Conservation (phyloP, 2,888 invertebrate genomes). For the Meloe dianella region DNA sequence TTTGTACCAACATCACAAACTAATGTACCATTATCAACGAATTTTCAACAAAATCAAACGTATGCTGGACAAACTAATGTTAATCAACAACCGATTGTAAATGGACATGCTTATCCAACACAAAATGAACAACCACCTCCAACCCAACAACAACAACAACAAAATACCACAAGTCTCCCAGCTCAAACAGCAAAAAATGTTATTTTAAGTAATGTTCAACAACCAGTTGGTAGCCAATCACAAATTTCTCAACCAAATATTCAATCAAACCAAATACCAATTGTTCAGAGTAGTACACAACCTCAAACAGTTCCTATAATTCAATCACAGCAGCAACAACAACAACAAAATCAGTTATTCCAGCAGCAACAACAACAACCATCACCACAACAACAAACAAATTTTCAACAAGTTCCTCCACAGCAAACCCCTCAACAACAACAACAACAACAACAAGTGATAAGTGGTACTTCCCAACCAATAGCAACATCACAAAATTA, state of each 20-base stretch:
- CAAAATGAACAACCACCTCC: conserved; percentile 9
- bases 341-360: conserved; percentile 31
- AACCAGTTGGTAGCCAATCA: conserved; percentile 35
- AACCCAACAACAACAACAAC: conserved; percentile 36
- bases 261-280: conserved; percentile 43
- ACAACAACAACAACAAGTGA: conserved; percentile 23
- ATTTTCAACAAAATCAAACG: conserved; percentile 57
- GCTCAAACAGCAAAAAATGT: conserved; percentile 54
- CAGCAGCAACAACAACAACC: conserved; percentile 40
- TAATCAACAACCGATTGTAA: conserved; percentile 51
- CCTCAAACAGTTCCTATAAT: conserved; percentile 30
- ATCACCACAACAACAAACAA: conserved; percentile 39
- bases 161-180: conserved; percentile 49
- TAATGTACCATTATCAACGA: conserved; percentile 48
- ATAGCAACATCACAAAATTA: conserved; percentile 22
- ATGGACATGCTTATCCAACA: conserved; percentile 52
- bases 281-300: conserved; percentile 33
- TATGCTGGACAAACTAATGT: conserved; percentile 53
- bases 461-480: conserved; percentile 18
- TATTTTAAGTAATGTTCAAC: conserved; percentile 46
- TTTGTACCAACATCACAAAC: conserved; percentile 57
- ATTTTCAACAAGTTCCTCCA: conserved; percentile 37
- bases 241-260: conserved; percentile 41
- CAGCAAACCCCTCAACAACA: conserved; percentile 38
- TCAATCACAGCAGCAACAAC: conserved; percentile 25